A percentile compares a stretch with the other conserved stretches of the same genome.
Evolutionary conservation across 2,113 vertebrate genomes (phyloP).

Genomic region (Pomatorhinus ruficollis): DNA sequence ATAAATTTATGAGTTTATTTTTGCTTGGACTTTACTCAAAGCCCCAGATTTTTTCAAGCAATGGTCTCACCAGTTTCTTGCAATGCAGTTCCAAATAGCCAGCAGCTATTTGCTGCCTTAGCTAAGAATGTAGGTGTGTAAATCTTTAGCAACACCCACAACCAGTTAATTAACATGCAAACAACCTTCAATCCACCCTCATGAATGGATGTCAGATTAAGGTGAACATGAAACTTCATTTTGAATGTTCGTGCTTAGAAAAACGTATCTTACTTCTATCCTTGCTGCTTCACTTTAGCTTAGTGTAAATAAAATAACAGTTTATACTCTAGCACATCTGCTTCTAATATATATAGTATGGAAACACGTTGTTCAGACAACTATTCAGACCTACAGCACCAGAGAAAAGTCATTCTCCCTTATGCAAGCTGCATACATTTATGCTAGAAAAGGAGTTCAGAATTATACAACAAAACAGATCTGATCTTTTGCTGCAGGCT

Average conservation of each 20-base stretch:
- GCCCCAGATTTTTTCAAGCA: background rate
- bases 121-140: background rate
- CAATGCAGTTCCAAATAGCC: background rate
- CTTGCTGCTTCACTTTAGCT: background rate
- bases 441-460: background rate
- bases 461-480: background rate
- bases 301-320: background rate
- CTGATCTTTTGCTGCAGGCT: background rate
- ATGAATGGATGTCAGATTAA: background rate
- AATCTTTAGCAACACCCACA: background rate
- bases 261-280: background rate
- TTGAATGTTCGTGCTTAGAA: background rate
- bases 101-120: background rate
- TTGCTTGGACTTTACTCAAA: background rate
- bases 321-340: background rate
- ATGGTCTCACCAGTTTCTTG: background rate
- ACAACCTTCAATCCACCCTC: background rate
- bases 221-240: background rate
- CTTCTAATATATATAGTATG: fast-evolving
- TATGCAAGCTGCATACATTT: background rate
- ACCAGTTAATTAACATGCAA: background rate
- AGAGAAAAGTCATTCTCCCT: background rate
- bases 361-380: background rate
- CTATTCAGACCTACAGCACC: background rate
- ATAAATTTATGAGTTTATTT: background rate